Conservation (phyloP, 2,797 vertebrate species). For the Chrysocyon brachyurus region DNA sequence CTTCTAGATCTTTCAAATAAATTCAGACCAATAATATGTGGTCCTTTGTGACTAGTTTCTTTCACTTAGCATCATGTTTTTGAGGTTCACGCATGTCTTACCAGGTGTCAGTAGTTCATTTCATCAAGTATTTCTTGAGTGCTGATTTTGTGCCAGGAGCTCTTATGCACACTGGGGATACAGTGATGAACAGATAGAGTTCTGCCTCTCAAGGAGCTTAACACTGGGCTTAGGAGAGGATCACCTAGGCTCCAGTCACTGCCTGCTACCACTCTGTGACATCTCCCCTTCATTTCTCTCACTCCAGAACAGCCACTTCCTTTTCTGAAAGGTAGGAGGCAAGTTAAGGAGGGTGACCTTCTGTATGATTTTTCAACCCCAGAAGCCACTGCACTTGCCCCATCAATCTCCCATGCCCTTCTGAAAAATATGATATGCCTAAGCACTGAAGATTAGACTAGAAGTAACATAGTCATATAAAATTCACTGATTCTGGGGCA, state of each 20-base stretch:
- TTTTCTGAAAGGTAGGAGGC: neutral
- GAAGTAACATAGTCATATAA: neutral
- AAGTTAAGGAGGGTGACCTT: neutral
- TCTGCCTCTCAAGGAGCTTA: neutral
- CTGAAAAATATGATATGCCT: neutral
- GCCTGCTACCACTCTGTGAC: neutral
- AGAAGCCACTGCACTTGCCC: neutral
- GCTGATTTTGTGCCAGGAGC: neutral
- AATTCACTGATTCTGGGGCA: neutral
- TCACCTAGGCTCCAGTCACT: neutral
- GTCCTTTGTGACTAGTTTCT: neutral
- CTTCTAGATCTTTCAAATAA: constrained; percentile 14
- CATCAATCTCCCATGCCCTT: neutral
- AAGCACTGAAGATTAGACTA: neutral
- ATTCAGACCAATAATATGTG: no score
- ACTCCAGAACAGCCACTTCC: neutral
- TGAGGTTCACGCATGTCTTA: neutral
- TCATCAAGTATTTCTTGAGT: neutral
- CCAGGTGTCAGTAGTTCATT: neutral
- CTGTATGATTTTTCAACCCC: neutral
- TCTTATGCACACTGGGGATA: neutral
- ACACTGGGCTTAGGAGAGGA: neutral
- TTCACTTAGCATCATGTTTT: neutral
- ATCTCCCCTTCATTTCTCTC: neutral
- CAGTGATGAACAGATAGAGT: neutral